Conservation (phyloP, 1,140 invertebrate genomes). For the Zaprionus lachaisei region DNA sequence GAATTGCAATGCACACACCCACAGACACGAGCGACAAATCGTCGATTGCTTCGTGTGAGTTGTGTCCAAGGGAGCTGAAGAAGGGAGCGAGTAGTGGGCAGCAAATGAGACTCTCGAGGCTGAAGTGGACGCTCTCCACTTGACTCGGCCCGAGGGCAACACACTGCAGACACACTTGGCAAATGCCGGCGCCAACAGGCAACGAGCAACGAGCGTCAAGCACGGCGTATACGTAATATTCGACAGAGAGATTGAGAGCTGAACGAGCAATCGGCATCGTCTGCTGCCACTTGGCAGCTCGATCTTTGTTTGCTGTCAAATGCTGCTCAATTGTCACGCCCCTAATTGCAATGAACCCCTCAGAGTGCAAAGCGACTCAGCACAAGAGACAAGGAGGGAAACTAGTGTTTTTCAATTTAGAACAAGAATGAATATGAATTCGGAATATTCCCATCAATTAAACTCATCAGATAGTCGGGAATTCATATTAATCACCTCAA, state of each 20-base stretch:
- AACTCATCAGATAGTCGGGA: neutral
- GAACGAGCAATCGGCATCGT: conserved; percentile 1
- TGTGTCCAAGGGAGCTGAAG: neutral
- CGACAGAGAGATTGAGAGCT: neutral
- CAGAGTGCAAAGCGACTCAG: neutral
- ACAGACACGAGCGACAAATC: neutral
- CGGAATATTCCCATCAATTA: neutral
- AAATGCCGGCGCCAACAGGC: conserved; percentile 67
- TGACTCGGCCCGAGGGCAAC: conserved; percentile 46
- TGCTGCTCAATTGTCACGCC: conserved; percentile 21
- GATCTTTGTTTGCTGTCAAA: conserved; percentile 15
- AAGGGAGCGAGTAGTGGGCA: neutral
- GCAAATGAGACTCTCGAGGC: conserved; percentile 1
- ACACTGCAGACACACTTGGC: conserved; percentile 49
- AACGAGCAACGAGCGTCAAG: conserved; percentile 15
- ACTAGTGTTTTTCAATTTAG: neutral
- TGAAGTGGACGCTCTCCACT: conserved; percentile 27
- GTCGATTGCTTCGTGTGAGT: conserved; percentile 7
- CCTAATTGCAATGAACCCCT: conserved; percentile 9
- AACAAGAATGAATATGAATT: neutral
- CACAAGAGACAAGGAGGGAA: neutral
- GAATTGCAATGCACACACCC: conserved; percentile 10
- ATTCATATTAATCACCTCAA: conserved; percentile 6
- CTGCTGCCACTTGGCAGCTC: conserved; percentile 36
- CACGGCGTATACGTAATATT: conserved; percentile 71